Evolutionary conservation across 2,888 invertebrate genomes (phyloP), one percentile per base, ranked within the genome.

Genomic region (Entomobrya multifasciata): DNA sequence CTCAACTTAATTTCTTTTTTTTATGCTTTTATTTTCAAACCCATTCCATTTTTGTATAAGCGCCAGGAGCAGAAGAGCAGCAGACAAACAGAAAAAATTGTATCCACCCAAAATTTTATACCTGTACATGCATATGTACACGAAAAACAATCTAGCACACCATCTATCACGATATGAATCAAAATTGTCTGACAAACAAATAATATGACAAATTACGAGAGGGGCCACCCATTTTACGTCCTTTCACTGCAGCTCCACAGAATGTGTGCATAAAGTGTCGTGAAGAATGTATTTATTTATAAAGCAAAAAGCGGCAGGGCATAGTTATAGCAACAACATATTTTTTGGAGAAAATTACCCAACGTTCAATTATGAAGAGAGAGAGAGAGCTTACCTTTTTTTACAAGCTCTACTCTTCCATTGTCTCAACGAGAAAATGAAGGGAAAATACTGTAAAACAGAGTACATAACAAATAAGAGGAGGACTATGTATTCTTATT

Each of bases 151-250:
- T 87, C 81, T 70, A 81, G 70, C 82, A 77, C 86, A 80, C 80
- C 74, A 87, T 81, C 76, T 82, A 87, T 87, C 86, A 82, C 86
- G 86, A 87, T 87, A 87, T 87, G 86, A 87, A 87, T 87, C 86
- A 87, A 87, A 87, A 87, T 87, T 87, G 86, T 87, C 86, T 87
- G 86, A 76, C 86, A 87, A 87, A 87, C 86, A 87, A 87, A 82
- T 87, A 87, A 87, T 87, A 82, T 87, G 86, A 87, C 86, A 87
- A 87, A 81, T 87, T 87, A 87, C 82, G 81, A 86, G n/a, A n/a
- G 79, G 86, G 86, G 81, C 86, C 86, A 87, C 86, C 86, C 86
- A 87, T 87, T n/a, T 86, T 77, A 80, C 72, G 74, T 76, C 76
- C 22, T 62, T 70, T 52, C 36, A 55, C 76, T 77, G 57, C 49